phyloP scores from a whole-genome alignment of 2,797 vertebrate genomes.

The Darevskia mixta region DNA sequence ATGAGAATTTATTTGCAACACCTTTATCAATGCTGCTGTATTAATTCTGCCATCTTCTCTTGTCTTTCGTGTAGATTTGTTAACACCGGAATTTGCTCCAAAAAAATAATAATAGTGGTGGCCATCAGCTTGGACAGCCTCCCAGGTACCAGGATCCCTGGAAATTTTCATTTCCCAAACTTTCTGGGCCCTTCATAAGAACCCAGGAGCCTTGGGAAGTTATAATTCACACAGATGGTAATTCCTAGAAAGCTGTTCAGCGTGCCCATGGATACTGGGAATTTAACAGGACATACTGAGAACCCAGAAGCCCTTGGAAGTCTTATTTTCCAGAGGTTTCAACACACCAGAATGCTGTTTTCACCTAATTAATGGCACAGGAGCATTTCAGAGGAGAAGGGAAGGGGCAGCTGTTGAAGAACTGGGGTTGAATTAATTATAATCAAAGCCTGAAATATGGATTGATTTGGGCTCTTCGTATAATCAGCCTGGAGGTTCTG shows the following conservation, averaged over 20 bases:
- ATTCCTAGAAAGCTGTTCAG: neutral
- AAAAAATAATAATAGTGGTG: too few relatives aligned
- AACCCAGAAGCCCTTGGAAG: neutral
- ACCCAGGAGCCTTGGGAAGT: too few relatives aligned
- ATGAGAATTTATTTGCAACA: neutral
- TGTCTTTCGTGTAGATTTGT: neutral
- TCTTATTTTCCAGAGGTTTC: neutral
- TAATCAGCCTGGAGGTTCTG: neutral
- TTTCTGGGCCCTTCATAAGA: too few relatives aligned
- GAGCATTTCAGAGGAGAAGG: neutral
- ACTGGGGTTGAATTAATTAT: neutral
- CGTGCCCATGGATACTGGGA: neutral
- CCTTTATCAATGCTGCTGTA: neutral
- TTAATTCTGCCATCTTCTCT: conserved; percentile 14
- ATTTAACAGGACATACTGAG: neutral
- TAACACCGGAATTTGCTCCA: too few relatives aligned
- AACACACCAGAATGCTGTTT: neutral
- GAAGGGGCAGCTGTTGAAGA: neutral
- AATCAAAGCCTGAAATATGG: neutral
- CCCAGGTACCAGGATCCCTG: too few relatives aligned
- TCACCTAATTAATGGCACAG: neutral
- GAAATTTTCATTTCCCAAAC: too few relatives aligned
- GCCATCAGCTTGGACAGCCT: too few relatives aligned
- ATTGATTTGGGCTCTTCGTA: neutral
- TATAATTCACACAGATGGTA: neutral